phyloP scores from a whole-genome alignment of 2,797 vertebrate species.

The Notamacropus eugenii region DNA sequence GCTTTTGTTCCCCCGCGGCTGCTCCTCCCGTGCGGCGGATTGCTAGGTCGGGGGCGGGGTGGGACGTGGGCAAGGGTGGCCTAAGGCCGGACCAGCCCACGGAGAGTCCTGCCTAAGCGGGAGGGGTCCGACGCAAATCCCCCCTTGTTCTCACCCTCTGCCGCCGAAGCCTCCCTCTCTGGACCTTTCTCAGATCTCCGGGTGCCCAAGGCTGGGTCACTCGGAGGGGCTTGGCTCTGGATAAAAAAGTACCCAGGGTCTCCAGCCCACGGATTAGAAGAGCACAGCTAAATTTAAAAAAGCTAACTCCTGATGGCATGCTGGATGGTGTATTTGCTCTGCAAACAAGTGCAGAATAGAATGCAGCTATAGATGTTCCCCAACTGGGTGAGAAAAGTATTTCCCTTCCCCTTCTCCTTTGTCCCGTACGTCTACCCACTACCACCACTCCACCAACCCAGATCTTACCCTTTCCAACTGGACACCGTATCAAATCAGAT shows the following conservation, averaged over 20 bases:
- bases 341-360: neutral
- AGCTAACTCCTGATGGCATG: neutral
- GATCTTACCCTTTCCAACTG: slow-evolving; percentile 39
- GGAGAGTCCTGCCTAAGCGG: neutral
- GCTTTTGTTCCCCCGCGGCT: slow-evolving; percentile 78
- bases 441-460: neutral
- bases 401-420: slow-evolving; percentile 12
- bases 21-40: slow-evolving; percentile 60
- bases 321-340: neutral
- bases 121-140: too few species aligned
- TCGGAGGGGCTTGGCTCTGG: neutral
- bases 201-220: neutral
- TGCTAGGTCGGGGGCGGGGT: slow-evolving; percentile 62
- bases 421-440: neutral
- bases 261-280: neutral
- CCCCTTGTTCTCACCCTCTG: neutral
- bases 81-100: slow-evolving; percentile 4
- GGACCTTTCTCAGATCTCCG: neutral
- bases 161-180: neutral
- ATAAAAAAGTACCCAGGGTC: neutral
- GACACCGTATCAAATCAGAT: slow-evolving; percentile 70
- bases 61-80: slow-evolving; percentile 36
- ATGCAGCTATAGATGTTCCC: neutral
- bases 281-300: neutral
- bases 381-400: slow-evolving; percentile 4